These are phyloP conservation scores for Petromus typicus DNA, from an alignment of 2,113 vertebrate species.

Conservation along the genomic window DNA sequence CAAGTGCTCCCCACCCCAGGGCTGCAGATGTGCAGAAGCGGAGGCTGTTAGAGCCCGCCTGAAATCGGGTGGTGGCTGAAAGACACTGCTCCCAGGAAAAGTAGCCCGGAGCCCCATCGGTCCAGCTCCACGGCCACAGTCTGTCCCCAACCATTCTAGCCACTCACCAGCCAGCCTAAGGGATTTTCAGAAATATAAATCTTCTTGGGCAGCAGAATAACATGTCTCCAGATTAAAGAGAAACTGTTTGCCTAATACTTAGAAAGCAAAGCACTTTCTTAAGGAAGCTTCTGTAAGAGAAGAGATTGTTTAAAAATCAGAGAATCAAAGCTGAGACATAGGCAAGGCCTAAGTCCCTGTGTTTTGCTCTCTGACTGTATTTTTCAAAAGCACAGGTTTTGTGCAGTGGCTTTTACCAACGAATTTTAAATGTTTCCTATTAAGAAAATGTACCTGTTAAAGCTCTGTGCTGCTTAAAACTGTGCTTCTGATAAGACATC, in stretches of 20 bases:
- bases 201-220: conserved; percentile 69
- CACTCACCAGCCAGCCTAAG: too few species aligned
- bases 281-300: conserved; percentile 68
- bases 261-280: conserved; percentile 48
- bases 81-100: not conserved
- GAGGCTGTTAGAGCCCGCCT: not conserved
- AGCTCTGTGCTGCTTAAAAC: conserved; percentile 25
- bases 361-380: not conserved
- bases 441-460: not conserved
- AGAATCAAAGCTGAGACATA: not conserved
- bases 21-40: not conserved
- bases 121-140: not conserved
- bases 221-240: conserved; percentile 73
- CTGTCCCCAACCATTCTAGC: not conserved
- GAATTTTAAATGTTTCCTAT: conserved; percentile 24
- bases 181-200: conserved; percentile 71
- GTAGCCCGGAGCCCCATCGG: not conserved
- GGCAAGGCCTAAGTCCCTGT: not conserved
- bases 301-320: conserved; percentile 3
- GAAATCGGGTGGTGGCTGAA: not conserved
- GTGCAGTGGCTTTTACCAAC: not conserved
- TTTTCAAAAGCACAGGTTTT: not conserved
- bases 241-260: conserved; percentile 71
- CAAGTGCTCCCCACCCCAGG: not conserved
- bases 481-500: not conserved